phyloP scores from a whole-genome alignment of 2,888 invertebrate genomes.

The Tortrix viridana region DNA sequence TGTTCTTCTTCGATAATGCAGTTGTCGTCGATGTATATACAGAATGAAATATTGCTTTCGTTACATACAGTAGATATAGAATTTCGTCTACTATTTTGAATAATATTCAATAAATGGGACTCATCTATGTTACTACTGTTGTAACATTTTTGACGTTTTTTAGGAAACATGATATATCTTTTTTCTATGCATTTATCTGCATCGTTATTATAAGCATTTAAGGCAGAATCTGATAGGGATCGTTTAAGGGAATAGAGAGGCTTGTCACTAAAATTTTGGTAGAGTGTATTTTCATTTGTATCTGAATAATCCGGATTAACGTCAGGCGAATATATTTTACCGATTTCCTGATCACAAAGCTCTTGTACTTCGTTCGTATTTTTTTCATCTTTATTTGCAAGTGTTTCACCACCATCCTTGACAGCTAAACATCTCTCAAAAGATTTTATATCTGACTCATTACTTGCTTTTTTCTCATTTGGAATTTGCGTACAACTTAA shows the following conservation, averaged over 20 bases:
- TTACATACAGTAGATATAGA: conserved; percentile 70
- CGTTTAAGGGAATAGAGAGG: conserved; percentile 59
- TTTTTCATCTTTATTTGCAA: conserved; percentile 5
- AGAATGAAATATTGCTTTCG: conserved; percentile 72
- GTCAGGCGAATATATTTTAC: background rate
- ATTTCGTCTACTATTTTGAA: conserved; percentile 70
- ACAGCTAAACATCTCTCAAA: background rate
- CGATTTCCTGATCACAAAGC: background rate
- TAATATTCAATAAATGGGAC: conserved; percentile 53
- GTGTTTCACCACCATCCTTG: conserved; percentile 1
- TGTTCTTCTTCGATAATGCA: conserved; percentile 69
- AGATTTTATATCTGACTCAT: background rate
- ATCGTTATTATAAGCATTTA: conserved; percentile 49
- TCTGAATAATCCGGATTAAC: background rate
- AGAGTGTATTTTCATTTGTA: background rate
- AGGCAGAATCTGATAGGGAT: conserved; percentile 72
- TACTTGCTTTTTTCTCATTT: background rate
- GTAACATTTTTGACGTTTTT: conserved; percentile 60
- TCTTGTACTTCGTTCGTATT: background rate
- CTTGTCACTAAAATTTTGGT: conserved; percentile 24
- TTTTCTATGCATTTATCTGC: conserved; percentile 46
- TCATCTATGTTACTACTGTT: conserved; percentile 49
- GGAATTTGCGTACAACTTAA: background rate
- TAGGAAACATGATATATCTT: conserved; percentile 48
- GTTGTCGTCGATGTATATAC: conserved; percentile 73